phyloP scores from a whole-genome alignment of 2,797 vertebrate genomes.

The Bufotes viridis region DNA sequence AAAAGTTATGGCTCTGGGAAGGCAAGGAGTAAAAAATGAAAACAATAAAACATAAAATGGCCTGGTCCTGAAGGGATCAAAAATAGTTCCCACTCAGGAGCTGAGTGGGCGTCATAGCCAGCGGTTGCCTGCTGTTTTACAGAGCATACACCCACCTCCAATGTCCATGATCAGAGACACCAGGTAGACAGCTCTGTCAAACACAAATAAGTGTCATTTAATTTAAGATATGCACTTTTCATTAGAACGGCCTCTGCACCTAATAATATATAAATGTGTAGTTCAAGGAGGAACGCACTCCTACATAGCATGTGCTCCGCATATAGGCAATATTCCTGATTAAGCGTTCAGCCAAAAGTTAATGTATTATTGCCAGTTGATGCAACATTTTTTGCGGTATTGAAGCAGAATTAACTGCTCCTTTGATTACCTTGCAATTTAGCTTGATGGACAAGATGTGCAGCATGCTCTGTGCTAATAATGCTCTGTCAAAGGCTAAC shows the following conservation, averaged over 20 bases:
- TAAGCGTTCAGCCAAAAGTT: background rate
- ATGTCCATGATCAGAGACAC: background rate
- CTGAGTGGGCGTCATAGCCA: no score
- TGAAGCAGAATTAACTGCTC: background rate
- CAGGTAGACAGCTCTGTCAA: background rate
- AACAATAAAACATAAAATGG: no score
- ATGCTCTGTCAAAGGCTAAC: constrained; percentile 27
- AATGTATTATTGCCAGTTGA: background rate
- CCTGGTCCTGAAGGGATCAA: no score
- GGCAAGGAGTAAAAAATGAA: no score
- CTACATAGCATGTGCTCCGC: background rate
- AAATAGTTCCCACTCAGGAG: no score
- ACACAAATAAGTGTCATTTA: background rate
- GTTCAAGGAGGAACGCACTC: background rate
- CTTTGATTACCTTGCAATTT: background rate
- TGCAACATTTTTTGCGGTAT: background rate
- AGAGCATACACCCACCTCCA: no score
- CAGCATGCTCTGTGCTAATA: background rate
- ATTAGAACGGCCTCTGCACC: background rate
- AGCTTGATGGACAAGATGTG: background rate
- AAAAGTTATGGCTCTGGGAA: no score
- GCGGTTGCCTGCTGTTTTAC: no score
- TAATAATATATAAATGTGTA: background rate
- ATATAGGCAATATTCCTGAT: background rate
- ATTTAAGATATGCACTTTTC: background rate